A percentile compares a stretch with the other conserved stretches of the same genome.
phyloP scores from a whole-genome alignment of 2,888 invertebrate species.

The Scelioninae gen. 2 region DNA sequence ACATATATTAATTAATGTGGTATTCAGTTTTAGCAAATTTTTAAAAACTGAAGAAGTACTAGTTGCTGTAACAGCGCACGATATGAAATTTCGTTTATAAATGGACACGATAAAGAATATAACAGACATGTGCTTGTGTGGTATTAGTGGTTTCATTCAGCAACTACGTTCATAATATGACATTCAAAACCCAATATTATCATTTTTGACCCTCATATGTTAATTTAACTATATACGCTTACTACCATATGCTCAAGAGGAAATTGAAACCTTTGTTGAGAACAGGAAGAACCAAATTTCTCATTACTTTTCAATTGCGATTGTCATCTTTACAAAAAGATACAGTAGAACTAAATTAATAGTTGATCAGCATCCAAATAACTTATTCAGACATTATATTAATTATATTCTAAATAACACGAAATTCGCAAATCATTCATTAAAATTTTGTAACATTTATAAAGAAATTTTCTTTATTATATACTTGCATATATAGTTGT shows the following conservation, averaged over 20 bases:
- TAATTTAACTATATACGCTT: slow-evolving; percentile 38
- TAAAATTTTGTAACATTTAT: no score
- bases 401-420: no score
- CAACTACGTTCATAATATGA: slow-evolving; percentile 37
- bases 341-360: background rate
- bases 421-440: no score
- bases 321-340: slow-evolving; percentile 22
- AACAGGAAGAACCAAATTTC: slow-evolving; percentile 50
- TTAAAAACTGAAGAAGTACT: no score
- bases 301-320: slow-evolving; percentile 26
- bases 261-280: slow-evolving; percentile 49
- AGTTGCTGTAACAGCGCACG: no score
- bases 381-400: background rate
- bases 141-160: slow-evolving; percentile 41
- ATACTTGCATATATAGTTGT: no score
- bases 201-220: slow-evolving; percentile 50
- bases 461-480: no score
- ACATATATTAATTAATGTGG: no score
- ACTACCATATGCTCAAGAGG: slow-evolving; percentile 48
- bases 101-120: slow-evolving; percentile 11
- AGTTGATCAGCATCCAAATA: no score
- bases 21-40: no score
- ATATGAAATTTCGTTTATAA: no score
- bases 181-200: slow-evolving; percentile 49
- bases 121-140: slow-evolving; percentile 26